Evolutionary conservation across 2,888 invertebrate species (phyloP).

Genomic region (Microdon myrmicae): DNA sequence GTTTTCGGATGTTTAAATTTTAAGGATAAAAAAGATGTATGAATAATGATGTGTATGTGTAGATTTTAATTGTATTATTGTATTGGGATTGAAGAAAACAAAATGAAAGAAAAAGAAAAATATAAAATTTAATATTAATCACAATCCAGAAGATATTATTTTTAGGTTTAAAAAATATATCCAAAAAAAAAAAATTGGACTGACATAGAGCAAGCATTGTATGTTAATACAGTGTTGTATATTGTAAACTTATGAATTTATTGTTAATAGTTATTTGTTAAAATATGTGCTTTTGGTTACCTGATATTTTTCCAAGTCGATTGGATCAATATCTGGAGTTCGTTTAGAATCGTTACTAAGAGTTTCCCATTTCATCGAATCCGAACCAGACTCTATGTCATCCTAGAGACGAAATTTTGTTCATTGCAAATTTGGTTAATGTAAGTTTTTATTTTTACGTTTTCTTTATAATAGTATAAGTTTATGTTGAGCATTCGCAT

Average conservation of each 20-base stretch:
- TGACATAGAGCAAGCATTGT: conserved; percentile 35
- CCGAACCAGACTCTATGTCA: conserved; percentile 61
- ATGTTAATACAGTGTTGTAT: too few species aligned
- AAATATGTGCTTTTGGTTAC: conserved; percentile 63
- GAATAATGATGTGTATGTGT: conserved; percentile 6
- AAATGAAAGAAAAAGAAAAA: conserved; percentile 17
- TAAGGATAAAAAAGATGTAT: too few species aligned
- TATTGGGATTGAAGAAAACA: background rate
- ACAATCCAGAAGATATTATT: conserved; percentile 11
- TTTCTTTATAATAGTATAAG: conserved; percentile 8
- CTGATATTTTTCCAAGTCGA: conserved; percentile 84
- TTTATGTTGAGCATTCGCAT: conserved; percentile 7
- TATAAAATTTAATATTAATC: conserved; percentile 21
- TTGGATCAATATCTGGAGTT: conserved; percentile 81
- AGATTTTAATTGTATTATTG: conserved; percentile 3
- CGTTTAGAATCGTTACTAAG: conserved; percentile 74
- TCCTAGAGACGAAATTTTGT: conserved; percentile 55
- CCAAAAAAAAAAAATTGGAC: too few species aligned
- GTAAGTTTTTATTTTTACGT: conserved; percentile 10
- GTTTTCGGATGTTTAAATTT: too few species aligned
- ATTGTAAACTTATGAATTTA: too few species aligned
- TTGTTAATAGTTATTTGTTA: conserved; percentile 5
- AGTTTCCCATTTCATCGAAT: conserved; percentile 73
- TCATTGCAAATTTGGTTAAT: background rate
- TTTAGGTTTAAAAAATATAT: too few species aligned